These are phyloP conservation scores for Carollia perspicillata DNA, from an alignment of 2,113 vertebrate species.

Conservation along the genomic window DNA sequence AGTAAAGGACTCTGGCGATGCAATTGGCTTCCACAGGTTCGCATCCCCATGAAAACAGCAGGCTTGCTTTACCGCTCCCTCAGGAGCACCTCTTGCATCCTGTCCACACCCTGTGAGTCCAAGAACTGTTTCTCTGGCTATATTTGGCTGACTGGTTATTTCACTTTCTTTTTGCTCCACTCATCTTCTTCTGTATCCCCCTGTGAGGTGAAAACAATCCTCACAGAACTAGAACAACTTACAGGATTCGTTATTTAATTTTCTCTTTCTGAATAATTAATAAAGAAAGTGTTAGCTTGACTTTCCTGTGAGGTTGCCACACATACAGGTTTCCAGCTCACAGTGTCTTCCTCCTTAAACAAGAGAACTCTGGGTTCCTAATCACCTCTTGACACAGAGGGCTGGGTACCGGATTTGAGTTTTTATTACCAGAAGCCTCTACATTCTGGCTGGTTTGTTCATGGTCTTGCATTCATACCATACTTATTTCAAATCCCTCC, in stretches of 20 bases:
- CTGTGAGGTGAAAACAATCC: constrained; percentile 56
- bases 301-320: neutral
- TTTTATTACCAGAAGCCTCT: neutral
- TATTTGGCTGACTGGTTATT: constrained; percentile 72
- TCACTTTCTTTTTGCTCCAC: constrained; percentile 69
- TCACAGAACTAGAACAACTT: constrained; percentile 49
- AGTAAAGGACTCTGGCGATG: constrained; percentile 6
- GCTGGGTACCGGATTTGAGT: neutral
- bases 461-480: fast-evolving
- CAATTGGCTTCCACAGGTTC: neutral
- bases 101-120: constrained; percentile 29
- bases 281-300: constrained; percentile 34
- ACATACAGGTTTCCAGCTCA: neutral
- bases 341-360: neutral
- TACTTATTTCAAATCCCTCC: neutral
- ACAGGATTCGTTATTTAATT: constrained; percentile 61
- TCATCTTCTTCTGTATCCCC: constrained; percentile 67
- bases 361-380: neutral
- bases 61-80: constrained; percentile 12
- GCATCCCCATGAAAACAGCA: neutral
- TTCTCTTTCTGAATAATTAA: constrained; percentile 74
- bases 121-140: constrained; percentile 16
- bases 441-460: neutral
- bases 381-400: neutral
- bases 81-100: neutral